Percentiles rank a stretch among this genome's conserved stretches.
Conservation (phyloP, 2,797 vertebrate genomes). For the Natrix natrix region DNA sequence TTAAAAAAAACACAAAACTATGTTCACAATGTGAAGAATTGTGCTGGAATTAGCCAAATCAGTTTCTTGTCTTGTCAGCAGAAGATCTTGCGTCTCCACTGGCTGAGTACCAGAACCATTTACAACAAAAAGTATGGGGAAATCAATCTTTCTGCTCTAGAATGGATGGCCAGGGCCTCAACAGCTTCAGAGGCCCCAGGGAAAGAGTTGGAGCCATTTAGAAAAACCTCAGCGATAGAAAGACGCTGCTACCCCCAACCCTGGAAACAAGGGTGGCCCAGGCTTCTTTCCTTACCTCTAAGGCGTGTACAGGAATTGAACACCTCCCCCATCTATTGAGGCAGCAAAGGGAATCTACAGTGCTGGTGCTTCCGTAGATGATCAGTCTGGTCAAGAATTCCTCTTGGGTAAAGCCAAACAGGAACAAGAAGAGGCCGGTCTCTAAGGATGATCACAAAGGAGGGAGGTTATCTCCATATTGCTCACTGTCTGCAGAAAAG, state of each 20-base stretch:
- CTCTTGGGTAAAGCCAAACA: conserved; percentile 87
- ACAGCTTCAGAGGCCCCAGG: background rate
- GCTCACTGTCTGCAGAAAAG: background rate
- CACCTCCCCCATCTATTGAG: conserved; percentile 93
- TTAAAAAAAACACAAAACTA: background rate
- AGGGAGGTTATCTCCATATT: background rate
- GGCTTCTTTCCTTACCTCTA: conserved; percentile 78
- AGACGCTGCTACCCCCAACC: background rate
- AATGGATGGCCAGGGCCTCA: background rate
- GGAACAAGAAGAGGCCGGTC: conserved; percentile 79
- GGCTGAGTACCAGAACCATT: background rate
- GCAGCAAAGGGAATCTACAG: conserved; percentile 87
- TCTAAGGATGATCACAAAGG: conserved; percentile 61
- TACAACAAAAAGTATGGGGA: background rate
- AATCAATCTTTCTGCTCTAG: background rate
- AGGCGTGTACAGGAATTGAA: conserved; percentile 88
- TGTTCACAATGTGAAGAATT: background rate
- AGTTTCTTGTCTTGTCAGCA: background rate
- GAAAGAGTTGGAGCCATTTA: background rate
- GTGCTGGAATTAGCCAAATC: background rate
- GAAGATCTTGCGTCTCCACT: background rate
- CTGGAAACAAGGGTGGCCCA: background rate
- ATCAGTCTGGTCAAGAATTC: conserved; percentile 89
- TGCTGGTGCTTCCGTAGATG: conserved; percentile 87
- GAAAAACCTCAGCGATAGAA: background rate